Evolutionary conservation across 37 sponge, comb jelly and placozoan species (phyloP).

Genomic region (Haliclona indistincta): DNA sequence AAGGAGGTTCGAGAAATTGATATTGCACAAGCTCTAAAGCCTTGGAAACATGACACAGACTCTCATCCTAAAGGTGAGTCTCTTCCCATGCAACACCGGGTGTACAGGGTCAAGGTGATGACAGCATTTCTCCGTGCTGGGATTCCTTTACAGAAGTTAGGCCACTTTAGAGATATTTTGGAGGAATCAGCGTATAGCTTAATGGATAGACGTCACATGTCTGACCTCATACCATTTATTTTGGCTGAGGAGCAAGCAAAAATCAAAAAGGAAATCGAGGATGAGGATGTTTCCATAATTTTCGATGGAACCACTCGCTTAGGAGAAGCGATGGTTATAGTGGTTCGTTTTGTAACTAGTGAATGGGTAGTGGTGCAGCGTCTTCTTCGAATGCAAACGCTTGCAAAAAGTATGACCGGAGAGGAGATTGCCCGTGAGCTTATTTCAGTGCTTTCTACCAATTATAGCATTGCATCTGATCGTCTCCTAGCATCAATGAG

Average conservation of each 20-base stretch:
- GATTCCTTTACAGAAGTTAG: conserved; percentile 26
- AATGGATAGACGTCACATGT: conserved; percentile 16
- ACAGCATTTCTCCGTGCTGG: conserved; percentile 44
- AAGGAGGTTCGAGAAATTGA: neutral
- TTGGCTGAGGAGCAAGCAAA: conserved; percentile 9
- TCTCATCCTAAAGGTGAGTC: conserved; percentile 35
- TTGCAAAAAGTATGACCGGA: conserved; percentile 38
- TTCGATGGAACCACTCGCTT: conserved; percentile 43
- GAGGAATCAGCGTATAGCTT: conserved; percentile 36
- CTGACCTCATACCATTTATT: conserved; percentile 37
- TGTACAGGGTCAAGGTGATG: conserved; percentile 38
- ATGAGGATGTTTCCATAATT: conserved; percentile 30
- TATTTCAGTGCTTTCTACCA: conserved; percentile 15
- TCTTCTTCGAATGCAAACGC: conserved; percentile 21
- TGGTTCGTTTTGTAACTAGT: conserved; percentile 19
- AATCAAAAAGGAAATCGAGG: conserved; percentile 14
- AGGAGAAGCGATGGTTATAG: conserved; percentile 36
- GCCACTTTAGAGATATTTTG: conserved; percentile 24
- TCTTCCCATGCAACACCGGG: too few species aligned
- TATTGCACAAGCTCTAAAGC: too few species aligned
- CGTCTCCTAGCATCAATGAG: conserved; percentile 19
- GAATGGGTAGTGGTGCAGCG: conserved; percentile 20
- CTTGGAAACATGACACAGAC: conserved; percentile 3
- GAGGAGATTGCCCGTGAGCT: conserved; percentile 27
- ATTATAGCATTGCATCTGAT: conserved; percentile 7